Evolutionary conservation across 1,140 invertebrate species (phyloP).

Genomic region (Pristionchus pacificus): DNA sequence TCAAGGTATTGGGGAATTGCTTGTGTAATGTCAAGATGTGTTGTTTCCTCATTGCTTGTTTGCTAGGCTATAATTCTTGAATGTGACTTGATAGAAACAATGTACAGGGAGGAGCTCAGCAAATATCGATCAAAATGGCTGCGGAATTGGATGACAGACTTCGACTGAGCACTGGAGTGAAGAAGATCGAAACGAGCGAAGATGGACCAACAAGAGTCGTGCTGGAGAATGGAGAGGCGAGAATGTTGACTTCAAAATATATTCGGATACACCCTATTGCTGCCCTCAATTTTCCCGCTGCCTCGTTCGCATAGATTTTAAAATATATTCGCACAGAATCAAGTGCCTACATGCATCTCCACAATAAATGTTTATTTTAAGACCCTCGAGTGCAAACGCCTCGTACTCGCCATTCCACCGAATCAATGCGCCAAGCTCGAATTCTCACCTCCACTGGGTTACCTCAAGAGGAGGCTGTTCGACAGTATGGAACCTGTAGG

Average conservation of each 20-base stretch:
- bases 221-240: background rate
- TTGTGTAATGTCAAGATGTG: too few species aligned
- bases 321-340: too few species aligned
- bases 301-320: too few species aligned
- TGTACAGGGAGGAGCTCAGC: slow-evolving; percentile 30
- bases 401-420: slow-evolving; percentile 20
- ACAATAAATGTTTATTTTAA: background rate
- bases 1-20: slow-evolving; percentile 9
- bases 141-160: slow-evolving; percentile 13
- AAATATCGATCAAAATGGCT: slow-evolving; percentile 9
- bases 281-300: too few species aligned
- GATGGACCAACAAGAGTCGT: background rate
- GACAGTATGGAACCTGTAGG: background rate
- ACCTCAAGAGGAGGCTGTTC: slow-evolving; percentile 17
- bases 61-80: too few species aligned
- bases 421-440: slow-evolving; percentile 7
- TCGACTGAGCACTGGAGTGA: slow-evolving; percentile 15
- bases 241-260: background rate
- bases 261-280: too few species aligned
- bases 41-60: too few species aligned
- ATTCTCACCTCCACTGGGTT: slow-evolving; percentile 6
- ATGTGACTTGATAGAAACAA: background rate
- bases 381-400: slow-evolving; percentile 9
- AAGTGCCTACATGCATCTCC: too few species aligned
- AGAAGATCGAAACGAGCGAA: background rate